Conservation (phyloP, 1,140 invertebrate genomes). For the Rhyzopertha dominica region DNA sequence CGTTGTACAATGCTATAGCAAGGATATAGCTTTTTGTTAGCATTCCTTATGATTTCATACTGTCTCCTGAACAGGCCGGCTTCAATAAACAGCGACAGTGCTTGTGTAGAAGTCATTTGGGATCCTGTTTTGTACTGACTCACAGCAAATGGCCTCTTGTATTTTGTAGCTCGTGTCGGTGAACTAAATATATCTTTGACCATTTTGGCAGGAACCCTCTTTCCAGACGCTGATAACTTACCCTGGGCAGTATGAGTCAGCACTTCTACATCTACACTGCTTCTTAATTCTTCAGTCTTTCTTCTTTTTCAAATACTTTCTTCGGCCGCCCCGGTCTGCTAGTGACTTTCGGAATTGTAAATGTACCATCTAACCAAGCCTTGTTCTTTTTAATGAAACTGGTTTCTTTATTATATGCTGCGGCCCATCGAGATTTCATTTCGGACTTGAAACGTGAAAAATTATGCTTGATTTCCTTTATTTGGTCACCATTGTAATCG, state of each 20-base stretch:
- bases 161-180: constrained; percentile 4
- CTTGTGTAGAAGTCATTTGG: constrained; percentile 25
- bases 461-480: neutral
- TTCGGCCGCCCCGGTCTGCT: constrained; percentile 17
- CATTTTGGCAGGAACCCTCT: constrained; percentile 16
- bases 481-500: constrained; percentile 1
- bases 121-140: constrained; percentile 19
- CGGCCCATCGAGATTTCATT: constrained; percentile 14
- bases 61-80: constrained; percentile 29
- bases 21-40: constrained; percentile 29
- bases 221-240: constrained; percentile 21
- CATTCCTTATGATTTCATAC: constrained; percentile 30
- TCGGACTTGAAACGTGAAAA: neutral
- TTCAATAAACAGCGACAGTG: constrained; percentile 34
- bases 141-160: neutral
- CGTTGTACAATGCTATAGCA: constrained; percentile 32
- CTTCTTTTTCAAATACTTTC: constrained; percentile 27
- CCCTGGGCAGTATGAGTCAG: constrained; percentile 24
- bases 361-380: constrained; percentile 16
- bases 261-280: constrained; percentile 13
- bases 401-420: constrained; percentile 12
- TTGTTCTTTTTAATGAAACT: constrained; percentile 22
- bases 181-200: no score
- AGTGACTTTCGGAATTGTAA: constrained; percentile 8
- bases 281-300: constrained; percentile 31